A percentile compares a stretch with the other conserved stretches of the same genome.
Conservation (phyloP, 2,888 invertebrate species). For the Bellardia pandia region DNA sequence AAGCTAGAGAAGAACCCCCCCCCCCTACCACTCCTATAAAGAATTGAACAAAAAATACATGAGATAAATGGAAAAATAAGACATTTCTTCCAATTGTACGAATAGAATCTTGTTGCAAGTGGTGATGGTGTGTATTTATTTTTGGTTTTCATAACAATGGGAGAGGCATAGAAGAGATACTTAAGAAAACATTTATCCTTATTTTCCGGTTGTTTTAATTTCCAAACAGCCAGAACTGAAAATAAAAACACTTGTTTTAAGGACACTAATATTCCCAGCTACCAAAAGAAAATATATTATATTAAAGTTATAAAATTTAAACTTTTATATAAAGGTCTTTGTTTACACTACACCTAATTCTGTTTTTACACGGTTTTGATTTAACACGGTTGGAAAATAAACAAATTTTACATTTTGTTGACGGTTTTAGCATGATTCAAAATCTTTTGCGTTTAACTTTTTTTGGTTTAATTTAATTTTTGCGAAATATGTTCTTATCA, state of each 20-base stretch:
- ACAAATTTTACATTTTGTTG: too few species aligned
- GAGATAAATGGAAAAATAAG: constrained; percentile 45
- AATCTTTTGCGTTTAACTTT: too few species aligned
- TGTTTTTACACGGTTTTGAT: too few species aligned
- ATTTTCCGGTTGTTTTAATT: constrained; percentile 69
- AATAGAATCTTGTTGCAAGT: not conserved
- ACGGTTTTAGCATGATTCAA: too few species aligned
- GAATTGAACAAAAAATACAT: constrained; percentile 20
- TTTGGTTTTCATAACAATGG: not conserved
- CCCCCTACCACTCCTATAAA: not conserved
- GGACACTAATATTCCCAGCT: not conserved
- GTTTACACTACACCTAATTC: too few species aligned
- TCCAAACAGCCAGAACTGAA: constrained; percentile 33
- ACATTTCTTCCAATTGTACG: constrained; percentile 17
- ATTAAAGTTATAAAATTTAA: too few species aligned
- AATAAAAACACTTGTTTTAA: constrained; percentile 30
- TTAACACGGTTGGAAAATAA: too few species aligned
- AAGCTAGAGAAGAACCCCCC: not conserved
- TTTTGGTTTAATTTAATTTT: too few species aligned
- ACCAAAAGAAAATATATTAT: not conserved
- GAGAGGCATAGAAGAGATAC: constrained; percentile 33
- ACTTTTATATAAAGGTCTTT: too few species aligned
- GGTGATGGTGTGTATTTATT: constrained; percentile 28
- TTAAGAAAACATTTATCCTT: constrained; percentile 70
- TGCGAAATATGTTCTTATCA: too few species aligned